Evolutionary conservation across 2,888 invertebrate species (phyloP), one percentile per base, ranked within the genome.

Genomic region (Amphipyra tragopoginis): DNA sequence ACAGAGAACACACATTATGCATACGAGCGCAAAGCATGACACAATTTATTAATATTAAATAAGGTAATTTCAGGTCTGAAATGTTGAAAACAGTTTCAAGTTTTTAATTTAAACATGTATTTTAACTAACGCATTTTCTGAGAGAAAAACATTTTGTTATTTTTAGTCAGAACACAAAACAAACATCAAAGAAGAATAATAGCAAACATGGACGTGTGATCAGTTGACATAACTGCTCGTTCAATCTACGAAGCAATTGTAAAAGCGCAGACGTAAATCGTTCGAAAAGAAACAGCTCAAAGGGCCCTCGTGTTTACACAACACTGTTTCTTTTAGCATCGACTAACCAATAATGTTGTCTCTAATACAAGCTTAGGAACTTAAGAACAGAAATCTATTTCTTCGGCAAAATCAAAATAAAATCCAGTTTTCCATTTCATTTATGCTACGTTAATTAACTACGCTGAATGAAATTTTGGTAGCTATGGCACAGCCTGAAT

Each of bases 241-340:
- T 81, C 83, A 81, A 85, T 80, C 80, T 76, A 77, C 72, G 78
- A 79, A 78, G 74, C 80, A 83, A 83, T 83, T 83, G 82, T 82
- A 77, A 81, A 86, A 81, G 80, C 81, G 79, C 80, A 80, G 79
- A 79, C 80, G 85, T 84, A 84, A 84, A 89, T 83, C 83, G 83
- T 77, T 80, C 67, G 77, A 83, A 83, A 88, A 86, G 82, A 85
- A 86, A 85, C 75, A 67, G 72, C 75, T 83, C 84, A 83, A 86
- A 85, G 85, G 80, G 82, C 75, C 65, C 77, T 78, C 58, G 63
- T 84, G 83, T 85, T 83, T 85, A 83, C 81, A 78, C 77, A 76
- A 79, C 65, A 62, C 68, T 56, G 65, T 74, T 75, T 70, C 67
- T 75, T 77, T 72, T 59, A 65, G 69, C 63, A 59, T 62, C 61